Conservation (phyloP, 2,797 vertebrate genomes). For the Rhadinocentrus ornatus region DNA sequence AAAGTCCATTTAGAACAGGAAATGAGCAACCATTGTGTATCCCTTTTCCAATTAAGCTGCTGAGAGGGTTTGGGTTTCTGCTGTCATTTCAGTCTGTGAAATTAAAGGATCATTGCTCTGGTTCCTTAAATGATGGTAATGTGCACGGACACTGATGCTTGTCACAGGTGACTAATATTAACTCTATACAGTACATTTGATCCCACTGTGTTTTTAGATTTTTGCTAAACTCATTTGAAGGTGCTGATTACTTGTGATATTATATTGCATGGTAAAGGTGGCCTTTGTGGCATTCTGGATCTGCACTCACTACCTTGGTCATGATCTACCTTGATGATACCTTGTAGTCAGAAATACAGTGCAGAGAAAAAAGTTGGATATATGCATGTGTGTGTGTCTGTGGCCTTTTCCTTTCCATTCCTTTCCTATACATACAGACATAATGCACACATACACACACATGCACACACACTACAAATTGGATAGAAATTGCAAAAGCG, state of each 20-base stretch:
- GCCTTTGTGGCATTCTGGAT: conserved; percentile 87
- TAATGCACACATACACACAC: background rate
- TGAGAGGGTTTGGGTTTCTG: conserved; percentile 76
- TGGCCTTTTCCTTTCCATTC: conserved; percentile 14
- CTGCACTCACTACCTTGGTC: conserved; percentile 82
- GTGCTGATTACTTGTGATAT: conserved; percentile 82
- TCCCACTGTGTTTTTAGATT: conserved; percentile 75
- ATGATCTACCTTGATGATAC: no score
- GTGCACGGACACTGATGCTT: conserved; percentile 46
- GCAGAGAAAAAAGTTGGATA: conserved; percentile 36
- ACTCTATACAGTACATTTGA: conserved; percentile 46
- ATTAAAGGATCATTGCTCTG: conserved; percentile 55
- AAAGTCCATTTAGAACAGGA: conserved; percentile 68
- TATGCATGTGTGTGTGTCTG: conserved; percentile 59
- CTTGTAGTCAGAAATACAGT: conserved; percentile 55
- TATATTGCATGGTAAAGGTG: conserved; percentile 77
- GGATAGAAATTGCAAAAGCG: background rate
- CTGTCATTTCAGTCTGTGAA: conserved; percentile 61
- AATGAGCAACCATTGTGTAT: conserved; percentile 70
- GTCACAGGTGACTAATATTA: conserved; percentile 67
- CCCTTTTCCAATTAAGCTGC: conserved; percentile 64
- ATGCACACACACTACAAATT: background rate
- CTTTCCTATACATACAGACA: conserved; percentile 1
- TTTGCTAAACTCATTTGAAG: conserved; percentile 83
- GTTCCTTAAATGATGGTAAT: conserved; percentile 55